phyloP scores from a whole-genome alignment of 2,888 invertebrate species.

The Thera britannica region DNA sequence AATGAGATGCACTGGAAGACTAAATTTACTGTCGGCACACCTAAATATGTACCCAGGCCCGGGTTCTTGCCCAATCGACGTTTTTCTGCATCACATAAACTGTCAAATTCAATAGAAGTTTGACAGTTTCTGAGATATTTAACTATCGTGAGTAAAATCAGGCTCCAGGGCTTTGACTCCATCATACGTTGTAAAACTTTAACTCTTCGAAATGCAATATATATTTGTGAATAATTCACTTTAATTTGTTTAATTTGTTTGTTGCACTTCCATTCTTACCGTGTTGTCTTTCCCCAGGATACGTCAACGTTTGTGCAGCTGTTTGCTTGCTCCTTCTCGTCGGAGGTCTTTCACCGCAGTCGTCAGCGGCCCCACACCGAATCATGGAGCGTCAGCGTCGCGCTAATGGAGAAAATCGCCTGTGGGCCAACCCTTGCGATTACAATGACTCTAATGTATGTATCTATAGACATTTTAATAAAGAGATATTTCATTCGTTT shows the following conservation, averaged over 20 bases:
- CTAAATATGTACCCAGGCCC: neutral
- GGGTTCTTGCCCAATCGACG: no score
- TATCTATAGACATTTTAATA: constrained; percentile 13
- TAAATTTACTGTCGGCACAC: constrained; percentile 44
- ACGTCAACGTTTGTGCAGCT: constrained; percentile 81
- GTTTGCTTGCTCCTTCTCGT: constrained; percentile 75
- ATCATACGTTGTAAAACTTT: no score
- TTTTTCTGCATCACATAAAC: no score
- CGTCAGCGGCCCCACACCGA: constrained; percentile 72
- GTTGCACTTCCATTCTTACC: neutral
- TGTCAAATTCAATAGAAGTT: no score
- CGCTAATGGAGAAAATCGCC: constrained; percentile 56
- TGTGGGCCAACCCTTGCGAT: constrained; percentile 78
- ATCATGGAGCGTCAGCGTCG: constrained; percentile 66
- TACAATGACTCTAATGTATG: constrained; percentile 59
- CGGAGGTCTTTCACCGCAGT: constrained; percentile 68
- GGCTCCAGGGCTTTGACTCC: no score
- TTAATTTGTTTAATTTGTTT: neutral
- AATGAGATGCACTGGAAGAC: constrained; percentile 63
- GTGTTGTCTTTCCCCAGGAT: constrained; percentile 55
- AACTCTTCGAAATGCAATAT: no score
- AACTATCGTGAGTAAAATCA: no score
- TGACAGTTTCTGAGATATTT: no score
- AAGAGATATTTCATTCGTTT: neutral
- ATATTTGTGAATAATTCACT: no score